These are phyloP conservation scores for Borostomias antarcticus DNA, from an alignment of 2,797 vertebrate genomes.

Conservation along the genomic window DNA sequence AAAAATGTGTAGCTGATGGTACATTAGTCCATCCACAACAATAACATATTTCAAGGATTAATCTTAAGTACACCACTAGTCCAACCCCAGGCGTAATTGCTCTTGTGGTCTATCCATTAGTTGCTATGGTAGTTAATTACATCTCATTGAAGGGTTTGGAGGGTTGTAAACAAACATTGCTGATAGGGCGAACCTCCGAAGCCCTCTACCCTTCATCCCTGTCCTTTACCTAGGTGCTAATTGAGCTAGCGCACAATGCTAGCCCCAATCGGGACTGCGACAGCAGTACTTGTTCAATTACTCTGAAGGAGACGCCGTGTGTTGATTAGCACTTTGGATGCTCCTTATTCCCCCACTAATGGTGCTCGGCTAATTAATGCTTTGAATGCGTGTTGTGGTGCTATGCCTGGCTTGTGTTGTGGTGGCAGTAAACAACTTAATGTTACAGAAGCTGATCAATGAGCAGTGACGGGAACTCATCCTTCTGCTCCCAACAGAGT, in stretches of 20 bases:
- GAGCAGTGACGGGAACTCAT: conserved; percentile 8
- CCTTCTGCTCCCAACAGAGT: conserved; percentile 35
- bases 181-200: conserved; percentile 13
- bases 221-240: conserved; percentile 37
- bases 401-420: neutral
- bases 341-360: conserved; percentile 43
- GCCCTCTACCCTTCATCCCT: conserved; percentile 24
- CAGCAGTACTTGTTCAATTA: conserved; percentile 40
- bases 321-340: conserved; percentile 47
- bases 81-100: conserved; percentile 22
- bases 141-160: conserved; percentile 29
- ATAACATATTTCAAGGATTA: conserved; percentile 7
- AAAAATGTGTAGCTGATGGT: conserved; percentile 2
- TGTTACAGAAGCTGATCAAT: conserved; percentile 37
- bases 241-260: conserved; percentile 26
- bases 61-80: neutral
- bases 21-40: neutral
- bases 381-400: conserved; percentile 7
- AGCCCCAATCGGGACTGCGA: conserved; percentile 26
- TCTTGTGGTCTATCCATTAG: conserved; percentile 41
- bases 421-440: conserved; percentile 23
- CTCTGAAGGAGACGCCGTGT: conserved; percentile 37
- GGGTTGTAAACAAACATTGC: conserved; percentile 35
- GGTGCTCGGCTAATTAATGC: conserved; percentile 43
- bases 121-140: conserved; percentile 54